phyloP scores from a whole-genome alignment of 2,888 invertebrate genomes.

The Pomacea canaliculata region DNA sequence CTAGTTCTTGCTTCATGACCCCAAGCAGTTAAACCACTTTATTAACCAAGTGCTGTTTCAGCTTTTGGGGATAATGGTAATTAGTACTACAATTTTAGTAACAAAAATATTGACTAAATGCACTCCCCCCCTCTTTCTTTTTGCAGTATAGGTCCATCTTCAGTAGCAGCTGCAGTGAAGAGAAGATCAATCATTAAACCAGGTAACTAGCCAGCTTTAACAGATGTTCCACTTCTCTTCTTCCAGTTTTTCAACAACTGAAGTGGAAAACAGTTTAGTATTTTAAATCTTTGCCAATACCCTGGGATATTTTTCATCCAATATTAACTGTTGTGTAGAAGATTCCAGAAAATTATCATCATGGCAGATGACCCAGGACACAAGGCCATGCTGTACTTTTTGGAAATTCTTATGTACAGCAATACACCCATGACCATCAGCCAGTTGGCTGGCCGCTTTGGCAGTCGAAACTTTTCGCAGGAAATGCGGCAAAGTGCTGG shows the following conservation, averaged over 20 bases:
- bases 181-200: slow-evolving; percentile 5
- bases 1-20: no score
- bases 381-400: slow-evolving; percentile 88
- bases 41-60: no score
- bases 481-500: slow-evolving; percentile 85
- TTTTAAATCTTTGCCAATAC: not conserved
- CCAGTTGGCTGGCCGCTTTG: slow-evolving; percentile 98
- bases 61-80: no score
- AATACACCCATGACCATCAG: slow-evolving; percentile 91
- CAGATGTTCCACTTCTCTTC: not conserved
- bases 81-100: no score
- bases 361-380: slow-evolving; percentile 70
- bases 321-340: not conserved
- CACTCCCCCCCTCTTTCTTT: not conserved
- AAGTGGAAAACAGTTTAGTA: not conserved
- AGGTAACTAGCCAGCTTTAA: not conserved
- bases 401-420: slow-evolving; percentile 97
- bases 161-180: slow-evolving; percentile 8
- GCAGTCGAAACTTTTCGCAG: slow-evolving; percentile 98
- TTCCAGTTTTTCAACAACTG: not conserved
- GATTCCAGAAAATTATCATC: slow-evolving; percentile 27
- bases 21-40: no score
- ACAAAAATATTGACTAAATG: no score
- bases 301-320: not conserved
- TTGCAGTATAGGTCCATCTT: slow-evolving; percentile 18